Conservation (phyloP, 2,113 vertebrate genomes). For the Phrynocephalus versicolor region DNA sequence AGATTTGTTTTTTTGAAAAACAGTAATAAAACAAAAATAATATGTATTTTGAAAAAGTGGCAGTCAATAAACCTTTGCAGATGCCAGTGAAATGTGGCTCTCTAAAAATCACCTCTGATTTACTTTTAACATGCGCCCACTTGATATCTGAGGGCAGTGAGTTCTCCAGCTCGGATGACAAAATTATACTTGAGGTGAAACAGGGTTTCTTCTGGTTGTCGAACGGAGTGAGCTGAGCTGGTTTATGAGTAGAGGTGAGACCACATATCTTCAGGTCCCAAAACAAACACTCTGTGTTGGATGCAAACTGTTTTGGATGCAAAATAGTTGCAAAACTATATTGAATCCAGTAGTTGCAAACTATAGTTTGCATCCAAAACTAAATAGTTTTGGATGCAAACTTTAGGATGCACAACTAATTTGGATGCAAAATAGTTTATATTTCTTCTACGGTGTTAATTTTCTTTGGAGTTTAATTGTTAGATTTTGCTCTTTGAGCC, state of each 20-base stretch:
- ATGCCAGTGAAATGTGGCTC: too few species aligned
- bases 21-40: neutral
- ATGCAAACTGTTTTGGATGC: too few species aligned
- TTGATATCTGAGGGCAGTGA: neutral
- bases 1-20: too few species aligned
- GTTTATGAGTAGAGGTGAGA: neutral
- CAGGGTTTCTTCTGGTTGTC: neutral
- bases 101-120: neutral
- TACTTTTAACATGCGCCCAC: neutral
- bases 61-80: neutral
- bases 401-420: too few species aligned
- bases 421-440: too few species aligned
- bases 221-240: neutral
- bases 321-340: too few species aligned
- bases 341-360: too few species aligned
- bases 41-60: neutral
- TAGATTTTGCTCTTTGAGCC: too few species aligned
- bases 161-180: neutral
- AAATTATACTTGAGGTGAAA: neutral
- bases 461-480: too few species aligned
- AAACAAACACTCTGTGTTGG: neutral
- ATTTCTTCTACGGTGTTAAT: too few species aligned
- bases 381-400: too few species aligned
- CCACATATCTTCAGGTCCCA: neutral
- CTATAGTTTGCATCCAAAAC: too few species aligned